Evolutionary conservation across 2,797 vertebrate species (phyloP).

Genomic region (Muraenolepis orangiensis): DNA sequence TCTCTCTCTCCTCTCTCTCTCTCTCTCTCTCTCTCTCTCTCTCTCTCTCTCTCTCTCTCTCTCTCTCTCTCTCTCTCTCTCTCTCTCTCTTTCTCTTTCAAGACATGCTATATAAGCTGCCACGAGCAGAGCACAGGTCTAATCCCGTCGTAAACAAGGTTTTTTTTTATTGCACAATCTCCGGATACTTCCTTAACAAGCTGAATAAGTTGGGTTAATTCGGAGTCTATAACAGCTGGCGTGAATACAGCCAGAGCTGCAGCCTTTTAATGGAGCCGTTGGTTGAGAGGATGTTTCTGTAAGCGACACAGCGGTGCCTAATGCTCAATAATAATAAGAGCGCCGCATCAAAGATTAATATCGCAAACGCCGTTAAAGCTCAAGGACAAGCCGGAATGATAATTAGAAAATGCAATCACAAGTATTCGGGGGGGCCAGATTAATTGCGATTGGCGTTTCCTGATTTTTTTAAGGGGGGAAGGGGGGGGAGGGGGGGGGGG

Average conservation of each 20-base stretch:
- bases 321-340: constrained; percentile 75
- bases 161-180: constrained; percentile 47
- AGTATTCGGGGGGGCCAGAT: constrained; percentile 71
- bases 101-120: constrained; percentile 39
- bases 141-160: constrained; percentile 67
- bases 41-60: constrained; percentile 14
- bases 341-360: constrained; percentile 78
- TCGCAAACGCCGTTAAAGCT: constrained; percentile 79
- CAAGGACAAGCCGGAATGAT: constrained; percentile 80
- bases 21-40: neutral
- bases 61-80: neutral
- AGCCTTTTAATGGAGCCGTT: constrained; percentile 53
- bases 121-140: constrained; percentile 29
- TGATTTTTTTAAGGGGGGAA: constrained; percentile 37
- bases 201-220: constrained; percentile 64
- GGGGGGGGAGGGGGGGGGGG: neutral
- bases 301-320: constrained; percentile 63
- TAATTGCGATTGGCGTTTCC: constrained; percentile 67
- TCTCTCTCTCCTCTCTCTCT: too few relatives aligned
- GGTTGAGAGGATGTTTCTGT: constrained; percentile 40
- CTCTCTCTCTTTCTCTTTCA: constrained; percentile 17
- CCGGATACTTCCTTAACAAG: constrained; percentile 54
- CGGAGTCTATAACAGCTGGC: constrained; percentile 65
- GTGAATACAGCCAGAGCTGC: constrained; percentile 37
- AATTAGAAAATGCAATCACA: constrained; percentile 82